Evolutionary conservation across 2,888 invertebrate genomes (phyloP).

Genomic region (Troglohyphantes excavatus): DNA sequence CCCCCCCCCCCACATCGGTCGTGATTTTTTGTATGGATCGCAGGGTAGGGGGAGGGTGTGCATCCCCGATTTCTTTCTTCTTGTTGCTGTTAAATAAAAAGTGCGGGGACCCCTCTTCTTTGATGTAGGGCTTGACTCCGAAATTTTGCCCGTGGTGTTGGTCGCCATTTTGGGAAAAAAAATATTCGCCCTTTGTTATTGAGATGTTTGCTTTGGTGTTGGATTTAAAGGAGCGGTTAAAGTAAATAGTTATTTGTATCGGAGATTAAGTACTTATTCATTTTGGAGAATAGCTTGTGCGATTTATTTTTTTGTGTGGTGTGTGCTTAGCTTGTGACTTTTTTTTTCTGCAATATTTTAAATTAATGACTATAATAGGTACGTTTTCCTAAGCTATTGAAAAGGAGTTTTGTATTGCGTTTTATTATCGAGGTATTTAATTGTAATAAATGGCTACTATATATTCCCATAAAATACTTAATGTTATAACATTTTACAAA

Average conservation of each 20-base stretch:
- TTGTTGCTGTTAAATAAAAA: constrained; percentile 45
- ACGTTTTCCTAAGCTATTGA: too few relatives aligned
- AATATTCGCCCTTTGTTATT: not conserved
- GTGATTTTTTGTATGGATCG: constrained; percentile 66
- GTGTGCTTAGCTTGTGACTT: too few relatives aligned
- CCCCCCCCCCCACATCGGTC: constrained; percentile 28
- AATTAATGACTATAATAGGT: too few relatives aligned
- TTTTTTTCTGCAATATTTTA: too few relatives aligned
- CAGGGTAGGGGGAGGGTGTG: constrained; percentile 24
- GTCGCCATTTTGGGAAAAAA: constrained; percentile 54
- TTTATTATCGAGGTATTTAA: too few relatives aligned
- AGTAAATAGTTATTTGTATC: not conserved
- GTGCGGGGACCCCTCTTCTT: constrained; percentile 17
- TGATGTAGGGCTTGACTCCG: not conserved
- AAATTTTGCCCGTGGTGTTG: constrained; percentile 9
- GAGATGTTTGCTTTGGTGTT: not conserved
- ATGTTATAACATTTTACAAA: too few relatives aligned
- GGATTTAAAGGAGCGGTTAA: not conserved
- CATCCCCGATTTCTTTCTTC: not conserved
- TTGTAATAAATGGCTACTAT: too few relatives aligned
- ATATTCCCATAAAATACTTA: too few relatives aligned
- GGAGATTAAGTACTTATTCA: not conserved
- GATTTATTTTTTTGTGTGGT: too few relatives aligned
- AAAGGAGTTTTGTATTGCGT: too few relatives aligned
- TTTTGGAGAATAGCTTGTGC: too few relatives aligned